phyloP scores from a whole-genome alignment of 1,140 invertebrate species.

The Venustaconcha ellipsiformis region DNA sequence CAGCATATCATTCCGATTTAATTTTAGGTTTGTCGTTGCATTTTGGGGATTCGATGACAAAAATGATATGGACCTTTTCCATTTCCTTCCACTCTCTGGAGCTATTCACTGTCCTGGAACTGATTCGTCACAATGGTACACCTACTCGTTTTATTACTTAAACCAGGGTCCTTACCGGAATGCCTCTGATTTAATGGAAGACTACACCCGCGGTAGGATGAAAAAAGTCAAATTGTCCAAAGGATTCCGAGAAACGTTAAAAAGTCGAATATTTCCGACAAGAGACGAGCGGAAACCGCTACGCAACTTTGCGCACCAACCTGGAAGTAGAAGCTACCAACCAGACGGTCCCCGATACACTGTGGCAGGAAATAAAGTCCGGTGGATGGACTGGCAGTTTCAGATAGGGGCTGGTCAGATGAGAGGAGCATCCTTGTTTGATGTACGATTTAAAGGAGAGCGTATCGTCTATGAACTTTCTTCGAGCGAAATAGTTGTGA shows the following conservation, averaged over 20 bases:
- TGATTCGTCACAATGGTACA: slow-evolving; percentile 20
- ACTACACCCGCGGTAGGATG: slow-evolving; percentile 1
- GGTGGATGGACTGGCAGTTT: slow-evolving; percentile 33
- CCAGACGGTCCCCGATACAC: slow-evolving; percentile 18
- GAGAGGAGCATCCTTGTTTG: slow-evolving; percentile 23
- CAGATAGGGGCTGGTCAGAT: slow-evolving; percentile 24
- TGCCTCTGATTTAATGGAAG: slow-evolving; percentile 7
- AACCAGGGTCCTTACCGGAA: slow-evolving; percentile 27
- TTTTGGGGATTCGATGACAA: slow-evolving; percentile 8
- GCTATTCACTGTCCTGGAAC: slow-evolving; percentile 18
- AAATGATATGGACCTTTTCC: slow-evolving; percentile 20
- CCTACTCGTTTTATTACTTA: slow-evolving; percentile 28
- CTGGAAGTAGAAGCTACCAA: slow-evolving; percentile 19
- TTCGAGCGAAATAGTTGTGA: slow-evolving; percentile 39
- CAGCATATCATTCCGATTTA: neutral
- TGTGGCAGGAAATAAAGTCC: slow-evolving; percentile 10
- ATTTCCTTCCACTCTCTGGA: slow-evolving; percentile 23
- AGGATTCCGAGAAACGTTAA: slow-evolving; percentile 10
- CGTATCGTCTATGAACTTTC: slow-evolving; percentile 49
- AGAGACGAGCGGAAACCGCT: slow-evolving; percentile 12
- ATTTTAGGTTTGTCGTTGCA: slow-evolving; percentile 14
- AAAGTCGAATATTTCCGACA: slow-evolving; percentile 20
- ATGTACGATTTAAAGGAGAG: slow-evolving; percentile 23
- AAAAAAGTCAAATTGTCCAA: slow-evolving; percentile 17
- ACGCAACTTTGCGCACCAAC: slow-evolving; percentile 14